phyloP scores from a whole-genome alignment of 2,797 vertebrate genomes.

The Poeciliopsis paucimaculata region DNA sequence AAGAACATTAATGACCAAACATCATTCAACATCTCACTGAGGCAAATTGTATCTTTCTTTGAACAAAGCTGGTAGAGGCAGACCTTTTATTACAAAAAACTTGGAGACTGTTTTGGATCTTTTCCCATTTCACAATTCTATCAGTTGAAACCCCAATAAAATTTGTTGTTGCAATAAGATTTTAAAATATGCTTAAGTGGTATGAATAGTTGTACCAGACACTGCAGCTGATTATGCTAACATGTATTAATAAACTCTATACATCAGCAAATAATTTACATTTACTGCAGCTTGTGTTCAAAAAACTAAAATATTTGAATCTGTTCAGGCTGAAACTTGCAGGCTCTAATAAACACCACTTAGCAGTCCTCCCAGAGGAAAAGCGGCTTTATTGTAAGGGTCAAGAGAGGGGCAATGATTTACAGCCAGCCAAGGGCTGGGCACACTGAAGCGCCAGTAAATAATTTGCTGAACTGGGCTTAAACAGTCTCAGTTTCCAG shows the following conservation, averaged over 20 bases:
- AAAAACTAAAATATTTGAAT: slow-evolving; percentile 24
- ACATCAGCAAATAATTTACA: neutral
- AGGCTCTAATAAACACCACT: slow-evolving; percentile 52
- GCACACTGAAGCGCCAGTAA: slow-evolving; percentile 65
- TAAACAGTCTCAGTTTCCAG: slow-evolving; percentile 57
- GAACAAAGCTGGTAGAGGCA: neutral
- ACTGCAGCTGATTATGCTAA: neutral
- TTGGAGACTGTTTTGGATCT: neutral
- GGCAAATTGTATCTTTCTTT: neutral
- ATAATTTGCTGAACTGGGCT: slow-evolving; percentile 60
- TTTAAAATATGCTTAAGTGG: neutral
- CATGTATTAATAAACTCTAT: neutral
- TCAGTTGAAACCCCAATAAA: neutral
- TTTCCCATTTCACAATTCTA: neutral
- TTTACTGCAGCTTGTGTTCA: slow-evolving; percentile 1
- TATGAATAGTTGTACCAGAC: neutral
- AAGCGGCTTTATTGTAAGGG: slow-evolving; percentile 54
- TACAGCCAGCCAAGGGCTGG: slow-evolving; percentile 55
- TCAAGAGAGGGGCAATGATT: slow-evolving; percentile 66
- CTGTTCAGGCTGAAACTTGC: slow-evolving; percentile 28
- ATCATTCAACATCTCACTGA: neutral
- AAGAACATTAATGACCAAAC: neutral
- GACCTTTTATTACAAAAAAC: neutral
- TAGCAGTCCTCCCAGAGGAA: slow-evolving; percentile 40
- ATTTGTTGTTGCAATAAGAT: neutral